Evolutionary conservation across 2,888 invertebrate species (phyloP).

Genomic region (Protodeltote pygarga): DNA sequence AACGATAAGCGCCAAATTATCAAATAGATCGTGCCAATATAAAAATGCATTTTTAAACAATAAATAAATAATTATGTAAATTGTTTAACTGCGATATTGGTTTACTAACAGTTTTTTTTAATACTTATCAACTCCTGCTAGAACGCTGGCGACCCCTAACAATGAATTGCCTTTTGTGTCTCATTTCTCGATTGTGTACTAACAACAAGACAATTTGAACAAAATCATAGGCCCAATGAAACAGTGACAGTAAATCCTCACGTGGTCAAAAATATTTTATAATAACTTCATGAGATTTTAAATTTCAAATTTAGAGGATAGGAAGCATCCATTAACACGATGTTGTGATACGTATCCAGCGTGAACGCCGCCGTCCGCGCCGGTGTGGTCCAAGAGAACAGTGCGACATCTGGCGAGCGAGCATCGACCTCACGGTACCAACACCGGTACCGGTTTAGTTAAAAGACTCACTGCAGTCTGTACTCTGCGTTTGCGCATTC

Average conservation of each 20-base stretch:
- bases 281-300: neutral
- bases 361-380: conserved; percentile 25
- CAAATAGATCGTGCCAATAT: no score
- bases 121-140: no score
- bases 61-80: no score
- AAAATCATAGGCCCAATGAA: no score
- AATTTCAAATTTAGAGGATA: conserved; percentile 6
- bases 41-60: no score
- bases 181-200: no score
- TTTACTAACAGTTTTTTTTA: no score
- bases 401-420: conserved; percentile 67
- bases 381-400: conserved; percentile 47
- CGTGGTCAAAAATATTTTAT: neutral
- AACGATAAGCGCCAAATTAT: no score
- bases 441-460: conserved; percentile 40
- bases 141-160: no score
- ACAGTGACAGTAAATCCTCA: neutral
- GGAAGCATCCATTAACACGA: conserved; percentile 41
- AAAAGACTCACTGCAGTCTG: conserved; percentile 56
- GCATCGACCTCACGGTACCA: conserved; percentile 62
- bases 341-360: conserved; percentile 23
- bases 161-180: no score
- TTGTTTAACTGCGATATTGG: no score
- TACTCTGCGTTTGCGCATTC: conserved; percentile 53
- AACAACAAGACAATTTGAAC: no score